Base-by-base conservation (phyloP, 2,797 vertebrate species). In the Ctenopoma kingsleyae region DNA sequence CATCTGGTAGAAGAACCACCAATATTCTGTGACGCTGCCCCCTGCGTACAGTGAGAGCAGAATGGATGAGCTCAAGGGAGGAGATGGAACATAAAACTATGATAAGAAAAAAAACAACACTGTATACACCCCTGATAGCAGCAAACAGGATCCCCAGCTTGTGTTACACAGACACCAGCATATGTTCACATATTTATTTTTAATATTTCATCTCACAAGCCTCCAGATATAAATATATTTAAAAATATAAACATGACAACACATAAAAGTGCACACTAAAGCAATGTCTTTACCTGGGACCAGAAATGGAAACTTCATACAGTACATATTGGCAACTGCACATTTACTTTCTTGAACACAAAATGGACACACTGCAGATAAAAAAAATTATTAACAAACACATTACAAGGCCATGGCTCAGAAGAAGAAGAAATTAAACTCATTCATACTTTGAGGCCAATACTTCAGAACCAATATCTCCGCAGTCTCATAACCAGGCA, bases 181-280 rank as follows among this genome's bases (percentile, higher is more conserved):
- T 56, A 52, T 79, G 55, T 72, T 82, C 40, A 68, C 65, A 76
- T 78, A 86, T 89, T 88, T 64, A 87, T 64, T 71, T 36, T 52
- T 47, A 84, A 78, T 75, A 74, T 22, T 63, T 82, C 61, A 75
- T 78, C 65, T 82, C 74, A 84, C 81, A 91, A 84, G 86, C 84
- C 71, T 90, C 76, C 67, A 85, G 80, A 87, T 90, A 90, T 78
- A 90, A 89, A 91, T 87, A 88, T 76, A 85, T 86, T 85, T 69
- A 25, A 84, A 88, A 86, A 89, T 86, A 90, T 80, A 87, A 91
- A 91, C 88, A 86, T 78, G 81, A 83, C 71, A 79, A 76, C 68
- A 87, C 78, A 84, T 75, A 80, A 78, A 87, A 90, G 85, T 81
- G 69, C 63, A 91, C 83, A 86, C 88, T 90, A 55, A 83, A 90